Evolutionary conservation across 2,113 vertebrate genomes (phyloP).

Genomic region (Oryzias woworae): DNA sequence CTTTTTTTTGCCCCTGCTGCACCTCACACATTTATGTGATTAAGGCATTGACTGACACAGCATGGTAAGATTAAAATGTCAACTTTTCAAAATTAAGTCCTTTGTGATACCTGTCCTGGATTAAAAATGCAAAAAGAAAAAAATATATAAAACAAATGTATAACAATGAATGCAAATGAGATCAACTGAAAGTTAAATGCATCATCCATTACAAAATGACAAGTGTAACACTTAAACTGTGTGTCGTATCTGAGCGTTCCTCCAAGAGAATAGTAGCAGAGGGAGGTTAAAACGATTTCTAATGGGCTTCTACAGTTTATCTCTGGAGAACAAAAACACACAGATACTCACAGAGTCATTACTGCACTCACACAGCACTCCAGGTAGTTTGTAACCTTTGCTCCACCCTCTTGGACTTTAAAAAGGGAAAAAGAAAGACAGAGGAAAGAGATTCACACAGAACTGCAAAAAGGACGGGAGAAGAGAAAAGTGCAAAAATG

Average conservation of each 20-base stretch:
- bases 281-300: constrained; percentile 34
- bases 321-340: constrained; percentile 28
- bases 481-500: constrained; percentile 15
- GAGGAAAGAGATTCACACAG: not conserved
- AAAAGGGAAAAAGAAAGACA: constrained; percentile 27
- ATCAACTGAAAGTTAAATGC: not conserved
- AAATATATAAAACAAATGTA: not conserved
- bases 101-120: too few species aligned
- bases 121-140: not conserved
- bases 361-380: constrained; percentile 36
- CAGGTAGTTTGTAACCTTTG: constrained; percentile 49
- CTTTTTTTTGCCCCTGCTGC: too few species aligned
- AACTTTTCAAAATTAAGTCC: too few species aligned
- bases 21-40: too few species aligned
- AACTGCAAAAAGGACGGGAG: not conserved
- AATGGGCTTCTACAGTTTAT: constrained; percentile 47
- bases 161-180: not conserved
- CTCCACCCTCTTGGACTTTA: constrained; percentile 35
- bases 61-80: too few species aligned
- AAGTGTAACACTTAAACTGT: not conserved
- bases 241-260: constrained; percentile 1
- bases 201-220: not conserved
- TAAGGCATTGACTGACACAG: too few species aligned
- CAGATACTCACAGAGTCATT: constrained; percentile 22
- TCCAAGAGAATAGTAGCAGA: constrained; percentile 13